phyloP scores from a whole-genome alignment of 2,888 invertebrate species.

The Morpho achilles region DNA sequence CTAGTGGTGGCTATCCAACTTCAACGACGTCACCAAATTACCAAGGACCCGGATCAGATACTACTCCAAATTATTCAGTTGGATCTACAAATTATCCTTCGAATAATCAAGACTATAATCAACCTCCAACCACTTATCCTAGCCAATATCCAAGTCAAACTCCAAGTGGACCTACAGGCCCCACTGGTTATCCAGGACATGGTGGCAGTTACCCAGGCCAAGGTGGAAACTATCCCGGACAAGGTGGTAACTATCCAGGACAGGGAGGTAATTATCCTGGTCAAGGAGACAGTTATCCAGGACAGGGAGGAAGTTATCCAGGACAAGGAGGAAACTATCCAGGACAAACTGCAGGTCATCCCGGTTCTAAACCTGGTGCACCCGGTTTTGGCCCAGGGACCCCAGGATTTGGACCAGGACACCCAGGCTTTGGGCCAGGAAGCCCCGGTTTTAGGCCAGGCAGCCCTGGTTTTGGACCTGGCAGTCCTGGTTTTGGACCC shows the following conservation, averaged over 20 bases:
- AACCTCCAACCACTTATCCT: constrained; percentile 16
- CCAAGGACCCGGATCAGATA: constrained; percentile 36
- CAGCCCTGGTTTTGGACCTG: constrained; percentile 28
- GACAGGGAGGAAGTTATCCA: constrained; percentile 26
- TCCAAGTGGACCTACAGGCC: constrained; percentile 32
- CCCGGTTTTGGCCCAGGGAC: constrained; percentile 1
- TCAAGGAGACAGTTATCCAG: constrained; percentile 24
- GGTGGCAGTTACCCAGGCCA: constrained; percentile 39
- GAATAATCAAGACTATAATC: constrained; percentile 32
- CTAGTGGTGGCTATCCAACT: constrained; percentile 43
- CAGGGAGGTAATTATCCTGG: constrained; percentile 40
- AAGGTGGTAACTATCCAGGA: constrained; percentile 30
- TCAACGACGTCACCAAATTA: constrained; percentile 49
- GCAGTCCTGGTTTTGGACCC: no score
- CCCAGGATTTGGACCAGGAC: constrained; percentile 17
- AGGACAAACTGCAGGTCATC: constrained; percentile 34
- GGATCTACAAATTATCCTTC: constrained; percentile 46
- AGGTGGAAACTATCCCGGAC: constrained; percentile 22
- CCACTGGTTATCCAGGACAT: constrained; percentile 22
- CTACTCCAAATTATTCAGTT: constrained; percentile 49
- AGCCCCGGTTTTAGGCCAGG: constrained; percentile 28
- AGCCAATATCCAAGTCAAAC: constrained; percentile 28
- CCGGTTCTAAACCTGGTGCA: constrained; percentile 25
- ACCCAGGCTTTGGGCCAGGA: constrained; percentile 38
- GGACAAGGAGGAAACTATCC: constrained; percentile 30